Conservation (phyloP, 2,113 vertebrate species). For the Petrocephalus zakoni region DNA sequence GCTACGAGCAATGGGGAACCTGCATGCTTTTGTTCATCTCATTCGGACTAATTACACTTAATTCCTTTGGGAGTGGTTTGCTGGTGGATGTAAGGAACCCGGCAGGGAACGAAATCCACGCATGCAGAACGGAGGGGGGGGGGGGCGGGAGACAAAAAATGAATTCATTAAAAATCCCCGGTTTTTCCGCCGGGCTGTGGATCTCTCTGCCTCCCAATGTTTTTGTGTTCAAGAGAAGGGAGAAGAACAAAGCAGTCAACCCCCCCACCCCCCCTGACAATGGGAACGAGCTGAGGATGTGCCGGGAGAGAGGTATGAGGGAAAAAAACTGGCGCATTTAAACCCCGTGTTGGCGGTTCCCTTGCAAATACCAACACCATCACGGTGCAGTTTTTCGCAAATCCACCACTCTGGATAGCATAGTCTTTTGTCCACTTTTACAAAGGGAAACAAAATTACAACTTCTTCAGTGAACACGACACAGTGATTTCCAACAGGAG, state of each 20-base stretch:
- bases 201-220: not conserved
- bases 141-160: not conserved
- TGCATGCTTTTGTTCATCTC: not conserved
- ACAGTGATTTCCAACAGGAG: not conserved
- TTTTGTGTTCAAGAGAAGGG: not conserved
- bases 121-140: not conserved
- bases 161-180: not conserved
- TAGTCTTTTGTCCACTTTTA: not conserved
- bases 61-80: not conserved
- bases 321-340: slow-evolving; percentile 10
- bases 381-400: not conserved
- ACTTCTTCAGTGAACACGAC: not conserved
- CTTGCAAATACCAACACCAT: not conserved
- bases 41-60: not conserved
- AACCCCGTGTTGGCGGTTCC: not conserved
- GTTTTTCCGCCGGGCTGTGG: not conserved
- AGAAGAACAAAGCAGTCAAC: not conserved
- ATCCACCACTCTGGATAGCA: not conserved
- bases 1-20: not conserved
- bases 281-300: slow-evolving; percentile 1
- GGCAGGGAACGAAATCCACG: not conserved
- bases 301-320: not conserved
- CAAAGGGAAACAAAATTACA: not conserved
- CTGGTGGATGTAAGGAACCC: not conserved
- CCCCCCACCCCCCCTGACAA: not conserved